Conservation (phyloP, 2,113 vertebrate species). For the Centropus unirufus region DNA sequence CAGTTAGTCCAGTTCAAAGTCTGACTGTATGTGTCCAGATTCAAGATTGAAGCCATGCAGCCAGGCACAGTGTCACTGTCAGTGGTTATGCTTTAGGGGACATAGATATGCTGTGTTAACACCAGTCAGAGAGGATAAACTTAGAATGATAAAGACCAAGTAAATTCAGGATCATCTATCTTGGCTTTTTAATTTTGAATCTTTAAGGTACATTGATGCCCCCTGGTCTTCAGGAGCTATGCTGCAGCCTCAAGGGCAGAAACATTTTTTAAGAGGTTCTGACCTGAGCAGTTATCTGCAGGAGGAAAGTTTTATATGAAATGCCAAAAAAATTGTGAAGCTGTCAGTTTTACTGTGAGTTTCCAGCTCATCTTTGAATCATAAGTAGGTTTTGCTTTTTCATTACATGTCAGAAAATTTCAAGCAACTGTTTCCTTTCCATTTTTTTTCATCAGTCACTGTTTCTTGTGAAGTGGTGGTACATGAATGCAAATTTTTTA, state of each 20-base stretch:
- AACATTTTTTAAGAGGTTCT: background rate
- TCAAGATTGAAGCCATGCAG: background rate
- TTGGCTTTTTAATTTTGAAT: background rate
- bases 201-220: background rate
- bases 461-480: background rate
- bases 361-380: background rate
- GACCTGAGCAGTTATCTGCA: background rate
- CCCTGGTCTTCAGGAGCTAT: background rate
- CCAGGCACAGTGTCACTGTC: background rate
- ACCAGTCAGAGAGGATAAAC: background rate
- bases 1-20: background rate
- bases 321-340: background rate
- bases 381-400: background rate
- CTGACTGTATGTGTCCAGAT: background rate
- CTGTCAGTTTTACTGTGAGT: background rate
- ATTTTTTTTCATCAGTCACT: background rate
- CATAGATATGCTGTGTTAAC: background rate
- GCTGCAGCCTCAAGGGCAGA: background rate
- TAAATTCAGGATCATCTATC: background rate
- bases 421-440: background rate
- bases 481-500: background rate
- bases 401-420: background rate
- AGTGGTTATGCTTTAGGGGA: background rate
- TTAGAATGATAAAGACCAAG: background rate
- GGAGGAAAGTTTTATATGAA: background rate